phyloP scores from a whole-genome alignment of 2,888 invertebrate genomes.

The Chironomus riparius region DNA sequence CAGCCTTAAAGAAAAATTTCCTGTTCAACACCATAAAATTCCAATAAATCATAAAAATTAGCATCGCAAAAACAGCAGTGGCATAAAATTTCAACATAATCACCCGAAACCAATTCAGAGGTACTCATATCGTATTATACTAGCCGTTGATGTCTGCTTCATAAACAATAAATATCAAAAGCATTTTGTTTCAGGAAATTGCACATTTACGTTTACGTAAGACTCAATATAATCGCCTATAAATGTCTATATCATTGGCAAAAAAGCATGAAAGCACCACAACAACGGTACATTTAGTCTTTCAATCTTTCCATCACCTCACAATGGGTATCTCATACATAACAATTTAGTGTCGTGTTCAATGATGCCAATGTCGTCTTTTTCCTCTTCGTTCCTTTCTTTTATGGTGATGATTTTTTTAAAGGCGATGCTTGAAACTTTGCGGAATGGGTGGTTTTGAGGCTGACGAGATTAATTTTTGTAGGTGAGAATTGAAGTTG shows the following conservation, averaged over 20 bases:
- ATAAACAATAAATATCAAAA: neutral
- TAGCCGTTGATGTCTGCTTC: neutral
- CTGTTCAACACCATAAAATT: too few species aligned
- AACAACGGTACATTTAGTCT: neutral
- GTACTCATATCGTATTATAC: too few species aligned
- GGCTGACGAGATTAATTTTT: too few species aligned
- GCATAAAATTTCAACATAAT: too few species aligned
- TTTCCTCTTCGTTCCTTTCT: neutral
- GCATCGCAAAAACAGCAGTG: too few species aligned
- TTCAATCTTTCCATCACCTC: neutral
- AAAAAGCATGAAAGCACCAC: neutral
- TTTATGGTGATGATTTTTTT: too few species aligned
- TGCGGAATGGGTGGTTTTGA: too few species aligned
- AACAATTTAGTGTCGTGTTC: neutral
- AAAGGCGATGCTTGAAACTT: too few species aligned
- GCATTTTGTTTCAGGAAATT: conserved; percentile 4
- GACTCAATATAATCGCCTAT: neutral
- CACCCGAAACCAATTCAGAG: too few species aligned
- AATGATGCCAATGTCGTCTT: neutral
- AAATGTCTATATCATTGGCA: neutral
- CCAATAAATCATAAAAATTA: too few species aligned
- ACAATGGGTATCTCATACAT: neutral
- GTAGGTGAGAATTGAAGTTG: too few species aligned
- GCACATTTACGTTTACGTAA: neutral
- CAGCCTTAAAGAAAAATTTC: too few species aligned